Percentiles rank a stretch among this genome's conserved stretches.
Evolutionary conservation across 2,113 vertebrate genomes (phyloP).

Genomic region (Gobiocypris rarus): DNA sequence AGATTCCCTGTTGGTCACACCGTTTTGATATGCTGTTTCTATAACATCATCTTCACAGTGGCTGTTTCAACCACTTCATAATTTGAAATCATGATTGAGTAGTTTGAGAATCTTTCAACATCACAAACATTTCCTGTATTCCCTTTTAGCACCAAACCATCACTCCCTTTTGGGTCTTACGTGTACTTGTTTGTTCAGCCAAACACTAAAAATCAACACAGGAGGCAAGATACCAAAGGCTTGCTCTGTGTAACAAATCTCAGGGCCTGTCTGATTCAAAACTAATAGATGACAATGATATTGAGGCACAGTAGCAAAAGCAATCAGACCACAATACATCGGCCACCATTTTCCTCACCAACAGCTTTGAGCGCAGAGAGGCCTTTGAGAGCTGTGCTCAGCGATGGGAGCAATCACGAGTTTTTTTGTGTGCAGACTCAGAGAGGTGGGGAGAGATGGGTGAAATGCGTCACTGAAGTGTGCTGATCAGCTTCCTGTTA

Average conservation of each 20-base stretch:
- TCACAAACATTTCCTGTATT: neutral
- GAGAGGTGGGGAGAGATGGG: conserved; percentile 36
- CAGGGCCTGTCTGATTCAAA: conserved; percentile 40
- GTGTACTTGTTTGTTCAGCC: neutral
- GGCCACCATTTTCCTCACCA: conserved; percentile 46
- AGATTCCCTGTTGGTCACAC: neutral
- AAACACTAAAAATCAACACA: conserved; percentile 2
- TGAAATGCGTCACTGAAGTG: conserved; percentile 37
- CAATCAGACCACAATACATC: conserved; percentile 54
- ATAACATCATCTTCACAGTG: neutral
- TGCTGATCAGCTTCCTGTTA: conserved; percentile 37
- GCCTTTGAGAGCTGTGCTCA: conserved; percentile 41
- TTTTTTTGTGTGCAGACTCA: conserved; percentile 46
- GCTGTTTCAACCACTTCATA: neutral
- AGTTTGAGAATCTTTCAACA: neutral
- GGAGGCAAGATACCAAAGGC: neutral
- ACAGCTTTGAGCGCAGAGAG: conserved; percentile 46
- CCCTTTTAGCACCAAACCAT: neutral
- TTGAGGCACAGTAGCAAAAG: conserved; percentile 39
- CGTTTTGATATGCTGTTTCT: neutral
- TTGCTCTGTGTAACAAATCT: conserved; percentile 21
- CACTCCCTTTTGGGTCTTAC: neutral
- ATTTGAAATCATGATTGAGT: neutral
- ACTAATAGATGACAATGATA: conserved; percentile 46
- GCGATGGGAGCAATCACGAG: conserved; percentile 45